Conservation (phyloP, 2,113 vertebrate genomes). For the Callospermophilus lateralis region DNA sequence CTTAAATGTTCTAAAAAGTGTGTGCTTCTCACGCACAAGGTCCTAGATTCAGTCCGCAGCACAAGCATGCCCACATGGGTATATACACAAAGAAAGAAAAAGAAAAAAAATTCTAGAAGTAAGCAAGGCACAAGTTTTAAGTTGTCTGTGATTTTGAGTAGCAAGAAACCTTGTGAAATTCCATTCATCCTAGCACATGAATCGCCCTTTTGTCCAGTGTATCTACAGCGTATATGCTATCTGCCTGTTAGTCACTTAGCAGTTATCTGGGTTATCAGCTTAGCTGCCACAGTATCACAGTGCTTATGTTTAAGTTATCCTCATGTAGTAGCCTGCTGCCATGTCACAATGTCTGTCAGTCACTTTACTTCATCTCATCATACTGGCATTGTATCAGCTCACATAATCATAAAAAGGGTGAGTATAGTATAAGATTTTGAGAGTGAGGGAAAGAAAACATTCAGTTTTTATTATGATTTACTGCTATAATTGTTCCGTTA, state of each 20-base stretch:
- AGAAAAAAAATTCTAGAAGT: background rate
- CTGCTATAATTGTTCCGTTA: background rate
- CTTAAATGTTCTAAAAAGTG: background rate
- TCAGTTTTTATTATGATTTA: background rate
- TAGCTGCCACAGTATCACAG: background rate
- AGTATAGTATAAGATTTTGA: background rate
- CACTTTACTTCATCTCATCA: background rate
- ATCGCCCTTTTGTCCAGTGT: background rate
- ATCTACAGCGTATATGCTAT: background rate
- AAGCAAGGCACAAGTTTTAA: background rate
- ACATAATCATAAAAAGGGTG: background rate
- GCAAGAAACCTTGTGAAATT: background rate
- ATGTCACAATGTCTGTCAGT: background rate
- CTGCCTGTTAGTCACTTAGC: background rate
- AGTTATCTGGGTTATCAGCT: background rate
- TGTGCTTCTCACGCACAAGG: background rate
- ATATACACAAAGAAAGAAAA: background rate
- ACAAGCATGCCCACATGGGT: background rate
- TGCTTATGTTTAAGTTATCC: background rate
- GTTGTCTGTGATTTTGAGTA: background rate
- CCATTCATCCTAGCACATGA: background rate
- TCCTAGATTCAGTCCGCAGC: background rate
- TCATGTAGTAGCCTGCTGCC: background rate
- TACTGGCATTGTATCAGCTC: background rate
- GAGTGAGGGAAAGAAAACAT: background rate